Evolutionary conservation across 2,113 vertebrate species (phyloP).

Genomic region (human): DNA sequence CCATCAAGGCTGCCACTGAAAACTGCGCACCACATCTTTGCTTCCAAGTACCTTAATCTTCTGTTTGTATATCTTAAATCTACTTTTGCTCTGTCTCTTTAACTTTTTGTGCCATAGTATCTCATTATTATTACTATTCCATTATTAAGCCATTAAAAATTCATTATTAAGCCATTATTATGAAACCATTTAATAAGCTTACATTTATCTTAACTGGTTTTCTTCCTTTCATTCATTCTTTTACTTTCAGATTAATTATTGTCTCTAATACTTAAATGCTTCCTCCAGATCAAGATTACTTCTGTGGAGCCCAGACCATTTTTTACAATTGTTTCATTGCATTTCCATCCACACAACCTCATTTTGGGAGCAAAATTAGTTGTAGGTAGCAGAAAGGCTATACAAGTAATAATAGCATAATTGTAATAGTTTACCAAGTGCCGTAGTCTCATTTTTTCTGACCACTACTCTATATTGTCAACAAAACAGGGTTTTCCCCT

Average conservation of each 20-base stretch:
- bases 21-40: neutral
- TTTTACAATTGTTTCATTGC: slow-evolving; percentile 2
- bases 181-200: neutral
- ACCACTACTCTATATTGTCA: neutral
- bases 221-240: neutral
- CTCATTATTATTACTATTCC: neutral
- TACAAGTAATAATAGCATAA: neutral
- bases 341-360: neutral
- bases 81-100: neutral
- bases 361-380: slow-evolving; percentile 2
- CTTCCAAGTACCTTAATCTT: neutral
- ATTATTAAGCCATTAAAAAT: neutral
- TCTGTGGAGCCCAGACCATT: neutral
- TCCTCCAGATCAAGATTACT: neutral
- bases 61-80: neutral
- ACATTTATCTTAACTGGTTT: neutral
- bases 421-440: slow-evolving; percentile 9
- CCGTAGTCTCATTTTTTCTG: neutral
- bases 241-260: neutral
- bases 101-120: neutral
- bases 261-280: neutral
- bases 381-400: neutral
- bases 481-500: neutral
- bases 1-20: neutral
- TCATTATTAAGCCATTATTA: neutral